Conservation (phyloP, 2,888 invertebrate species). For the Epirrita christyi region DNA sequence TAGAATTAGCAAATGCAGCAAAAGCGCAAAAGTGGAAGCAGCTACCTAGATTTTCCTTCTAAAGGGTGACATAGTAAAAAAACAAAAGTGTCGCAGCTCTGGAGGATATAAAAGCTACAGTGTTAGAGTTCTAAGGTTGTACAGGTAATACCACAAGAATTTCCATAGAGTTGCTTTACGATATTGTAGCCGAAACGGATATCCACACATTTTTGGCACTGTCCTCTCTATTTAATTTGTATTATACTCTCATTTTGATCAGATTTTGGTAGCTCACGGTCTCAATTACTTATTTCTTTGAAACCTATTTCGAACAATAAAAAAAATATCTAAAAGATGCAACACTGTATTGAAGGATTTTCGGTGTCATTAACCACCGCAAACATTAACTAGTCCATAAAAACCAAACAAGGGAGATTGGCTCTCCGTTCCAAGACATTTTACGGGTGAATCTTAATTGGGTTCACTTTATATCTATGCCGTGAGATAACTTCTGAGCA, state of each 20-base stretch:
- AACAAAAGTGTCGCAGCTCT: background rate
- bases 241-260: too few species aligned
- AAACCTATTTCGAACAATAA: too few species aligned
- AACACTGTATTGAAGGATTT: background rate
- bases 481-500: constrained; percentile 32
- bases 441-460: constrained; percentile 33
- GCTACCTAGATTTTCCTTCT: background rate
- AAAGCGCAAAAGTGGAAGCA: background rate
- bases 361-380: constrained; percentile 1
- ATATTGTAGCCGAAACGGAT: too few species aligned
- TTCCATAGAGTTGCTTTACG: too few species aligned
- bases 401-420: constrained; percentile 26
- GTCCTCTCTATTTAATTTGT: too few species aligned
- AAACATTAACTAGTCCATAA: constrained; percentile 30
- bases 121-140: too few species aligned
- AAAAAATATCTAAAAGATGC: background rate
- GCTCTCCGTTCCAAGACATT: constrained; percentile 18
- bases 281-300: too few species aligned
- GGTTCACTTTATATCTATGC: constrained; percentile 33
- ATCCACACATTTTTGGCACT: too few species aligned
- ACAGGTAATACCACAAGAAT: too few species aligned
- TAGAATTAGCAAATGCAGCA: background rate
- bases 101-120: background rate
- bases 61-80: background rate
- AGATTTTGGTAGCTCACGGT: too few species aligned